Base-by-base conservation (phyloP, 2,113 vertebrate species). In the Stercorarius parasiticus region DNA sequence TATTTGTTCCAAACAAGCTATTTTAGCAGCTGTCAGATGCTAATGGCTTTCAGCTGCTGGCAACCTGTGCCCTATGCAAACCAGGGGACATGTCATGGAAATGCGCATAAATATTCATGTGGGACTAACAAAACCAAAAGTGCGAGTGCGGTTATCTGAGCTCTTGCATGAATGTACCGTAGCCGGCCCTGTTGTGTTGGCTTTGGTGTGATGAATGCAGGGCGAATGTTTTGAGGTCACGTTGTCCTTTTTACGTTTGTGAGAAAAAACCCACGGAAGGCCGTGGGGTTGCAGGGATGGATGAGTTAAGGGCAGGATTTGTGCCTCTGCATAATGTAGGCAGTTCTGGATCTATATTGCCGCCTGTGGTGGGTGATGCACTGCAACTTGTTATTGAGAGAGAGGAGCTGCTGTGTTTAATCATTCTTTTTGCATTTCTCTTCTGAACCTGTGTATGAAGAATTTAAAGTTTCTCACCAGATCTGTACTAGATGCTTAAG, bases 1-100 rank as follows among this genome's bases (percentile, higher is more conserved):
- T 34, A 58, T 92, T 87, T 84, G 83, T 58, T 85, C 50, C 73
- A 25, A 7, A 8, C 21, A 1, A 53, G 91, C 73, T 56, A 21
- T 91, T 94, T 66, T 43, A 82, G 91, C 96, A 95, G 95, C 94
- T 95, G 88, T 87, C 89, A 62, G 81, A 89, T 26, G 83, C 53
- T 95, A 62, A 92, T 82, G 77, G 88, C 86, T 89, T 91, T 93
- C 94, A 95, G 96, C 95, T 89, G 91, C 95, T 65, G 83, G 45
- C 94, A 95, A 93, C 93, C 94, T 95, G 97, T 93, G 83, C 56
- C 90, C 92, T 59, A 7, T 85, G 94, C 91, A 82, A 85, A 89
- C 56, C 30, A 3, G 58, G 38, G 80, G 29, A 47, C 72, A 7
- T 5, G 3, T 5, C 45, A 0, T 65, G 84, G 91, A 49, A 94